Base-by-base conservation (phyloP, 2,888 invertebrate genomes). In the Scelioninae gen. 1 region DNA sequence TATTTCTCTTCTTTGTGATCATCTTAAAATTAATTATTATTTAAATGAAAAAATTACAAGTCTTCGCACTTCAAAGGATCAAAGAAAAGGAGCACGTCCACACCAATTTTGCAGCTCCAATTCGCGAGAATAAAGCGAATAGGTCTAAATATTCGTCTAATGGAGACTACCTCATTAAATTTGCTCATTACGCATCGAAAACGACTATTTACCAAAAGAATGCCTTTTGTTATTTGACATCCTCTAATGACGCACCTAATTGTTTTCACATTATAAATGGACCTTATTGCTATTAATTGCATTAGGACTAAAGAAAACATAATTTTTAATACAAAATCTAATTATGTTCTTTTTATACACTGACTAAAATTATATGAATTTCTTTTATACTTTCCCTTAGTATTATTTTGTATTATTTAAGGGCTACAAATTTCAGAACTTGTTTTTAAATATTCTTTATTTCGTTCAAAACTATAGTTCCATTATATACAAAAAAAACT, bases 91-190 rank as follows among this genome's bases (percentile, higher is more conserved):
- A n/a, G n/a, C n/a, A n/a, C n/a, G n/a, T n/a, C n/a, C n/a, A 40
- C 29, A n/a, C 23, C 34, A 58, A 69, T 16, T 56, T 16, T 10
- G 34, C 0, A 51, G 16, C 11, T 31, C 15, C 60, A 60, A 40
- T 51, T 56, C 40, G 49, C 45, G 62, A 45, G 45, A 55, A 60
- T 55, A 47, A 79, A 32, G 66, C 55, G 60, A 71, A 58, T 60
- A 65, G 53, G 82, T 82, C 78, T 75, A 82, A 85, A 85, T 76
- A 76, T 75, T 83, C 71, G 71, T 76, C 76, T 82, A 84, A 81
- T 84, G 76, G 79, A 79, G 65, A 60, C 38, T 40, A 68, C 82
- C 76, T 84, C 85, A 84, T 84, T 85, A 82, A 74, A 69, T 75
- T 78, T 31, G 63, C 68, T 80, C 80, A 66, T 80, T 83, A 76